These are phyloP conservation scores for Gymnoscopelus braueri DNA, from an alignment of 2,797 vertebrate genomes.

Conservation along the genomic window DNA sequence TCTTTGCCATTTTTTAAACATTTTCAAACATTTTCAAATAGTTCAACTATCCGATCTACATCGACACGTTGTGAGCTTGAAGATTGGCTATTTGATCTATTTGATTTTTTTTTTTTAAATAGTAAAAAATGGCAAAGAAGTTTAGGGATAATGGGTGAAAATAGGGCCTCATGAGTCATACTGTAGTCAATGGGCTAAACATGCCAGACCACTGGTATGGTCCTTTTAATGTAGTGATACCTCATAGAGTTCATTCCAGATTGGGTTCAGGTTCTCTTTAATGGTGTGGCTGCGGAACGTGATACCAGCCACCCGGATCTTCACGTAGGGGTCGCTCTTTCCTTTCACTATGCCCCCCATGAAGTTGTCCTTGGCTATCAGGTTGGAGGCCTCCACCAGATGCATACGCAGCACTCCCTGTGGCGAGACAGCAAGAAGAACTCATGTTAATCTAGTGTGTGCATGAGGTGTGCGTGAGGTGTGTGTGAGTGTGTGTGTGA, in stretches of 20 bases:
- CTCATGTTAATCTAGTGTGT: neutral
- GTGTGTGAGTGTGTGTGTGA: neutral
- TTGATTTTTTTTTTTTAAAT: too few relatives aligned
- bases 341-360: constrained; percentile 91
- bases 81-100: too few relatives aligned
- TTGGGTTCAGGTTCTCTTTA: constrained; percentile 91
- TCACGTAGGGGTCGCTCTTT: constrained; percentile 93
- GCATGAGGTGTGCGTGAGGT: too few relatives aligned
- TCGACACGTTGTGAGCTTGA: too few relatives aligned
- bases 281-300: constrained; percentile 88
- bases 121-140: too few relatives aligned
- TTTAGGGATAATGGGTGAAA: too few relatives aligned
- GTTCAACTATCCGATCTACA: too few relatives aligned
- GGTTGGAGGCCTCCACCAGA: constrained; percentile 87
- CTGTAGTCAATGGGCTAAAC: too few relatives aligned
- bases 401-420: constrained; percentile 91
- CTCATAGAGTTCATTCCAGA: constrained; percentile 93
- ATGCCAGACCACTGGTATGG: too few relatives aligned
- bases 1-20: too few relatives aligned
- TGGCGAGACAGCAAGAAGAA: constrained; percentile 18
- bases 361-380: constrained; percentile 93
- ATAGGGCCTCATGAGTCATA: too few relatives aligned
- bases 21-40: too few relatives aligned
- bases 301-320: constrained; percentile 86
- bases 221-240: constrained; percentile 59